Evolutionary conservation across 2,888 invertebrate genomes (phyloP), one percentile per base, ranked within the genome.

Genomic region (Drepanosiphum platanoidis): DNA sequence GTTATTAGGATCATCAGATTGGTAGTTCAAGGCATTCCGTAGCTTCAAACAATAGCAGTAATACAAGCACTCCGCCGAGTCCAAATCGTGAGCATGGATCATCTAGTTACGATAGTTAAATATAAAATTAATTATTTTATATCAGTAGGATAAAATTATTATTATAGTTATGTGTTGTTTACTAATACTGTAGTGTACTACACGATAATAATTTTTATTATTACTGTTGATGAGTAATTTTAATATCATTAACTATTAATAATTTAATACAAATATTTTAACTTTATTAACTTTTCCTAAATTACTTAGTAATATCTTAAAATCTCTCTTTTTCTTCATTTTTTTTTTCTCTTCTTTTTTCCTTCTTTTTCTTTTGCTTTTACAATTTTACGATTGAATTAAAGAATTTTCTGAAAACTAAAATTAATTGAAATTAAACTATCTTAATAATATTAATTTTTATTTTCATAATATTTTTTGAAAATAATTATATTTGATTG

Each of bases 31-130:
- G 94, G 86, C 93, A 93, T 89, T 94, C 94, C 86, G 92, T 94
- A 88, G 93, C 93, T 86, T 94, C 94, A 87, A 94, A 94, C 90
- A 93, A 93, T 89, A 94, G 94, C 90, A 94, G 93, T 88, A 94
- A 93, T 90, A 91, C 93, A 88, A 94, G 94, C 87, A 94, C 93
- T 74, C 94, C 94, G 79, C 94, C 94, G 75, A 93, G 93, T 88
- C 93, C 93, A 86, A 92, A 92, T 88, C 92, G 92, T 87, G 93
- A 92, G 42, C 87, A 86, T 32, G 86, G 86, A 36, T 87, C 87
- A 70, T 87, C 87, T 66, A 86, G 87, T 78, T 87, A 87, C 22
- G 87, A 87, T 68, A 84, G 84, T 77, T 84, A 77, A 72, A 61
- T 81, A 3, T 81, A 30, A 13, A 58, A 52, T 70, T 34, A 15